Evolutionary conservation across 2,797 vertebrate genomes (phyloP).

Genomic region (Chrosomus eos): DNA sequence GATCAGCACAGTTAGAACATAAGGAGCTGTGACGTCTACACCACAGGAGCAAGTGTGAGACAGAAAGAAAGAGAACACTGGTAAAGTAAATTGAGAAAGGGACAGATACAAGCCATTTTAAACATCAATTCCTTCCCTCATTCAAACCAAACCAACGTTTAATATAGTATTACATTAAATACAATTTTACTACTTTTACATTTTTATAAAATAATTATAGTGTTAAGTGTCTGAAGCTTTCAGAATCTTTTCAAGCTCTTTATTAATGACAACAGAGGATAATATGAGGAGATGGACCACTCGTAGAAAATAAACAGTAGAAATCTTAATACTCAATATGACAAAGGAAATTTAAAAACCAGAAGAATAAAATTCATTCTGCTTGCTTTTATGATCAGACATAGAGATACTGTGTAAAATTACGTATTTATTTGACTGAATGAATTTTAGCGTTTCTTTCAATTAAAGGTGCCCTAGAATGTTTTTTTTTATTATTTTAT

Average conservation of each 20-base stretch:
- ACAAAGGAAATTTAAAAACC: background rate
- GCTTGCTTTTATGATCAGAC: background rate
- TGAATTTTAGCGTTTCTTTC: background rate
- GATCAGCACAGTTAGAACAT: constrained; percentile 29
- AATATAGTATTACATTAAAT: background rate
- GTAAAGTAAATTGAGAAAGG: background rate
- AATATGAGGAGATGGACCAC: background rate
- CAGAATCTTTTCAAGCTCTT: background rate
- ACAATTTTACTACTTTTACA: background rate
- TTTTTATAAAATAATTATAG: background rate
- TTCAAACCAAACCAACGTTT: background rate
- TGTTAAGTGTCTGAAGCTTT: background rate
- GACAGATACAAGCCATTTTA: background rate
- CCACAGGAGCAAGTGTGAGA: constrained; percentile 17
- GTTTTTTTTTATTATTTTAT: too few species aligned
- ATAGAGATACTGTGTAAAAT: background rate
- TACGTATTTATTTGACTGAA: background rate
- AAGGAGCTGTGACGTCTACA: constrained; percentile 42
- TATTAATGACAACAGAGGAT: background rate
- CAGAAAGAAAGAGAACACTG: background rate
- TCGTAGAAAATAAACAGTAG: background rate
- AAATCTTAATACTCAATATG: too few species aligned
- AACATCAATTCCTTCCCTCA: background rate
- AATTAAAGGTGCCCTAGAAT: too few species aligned
- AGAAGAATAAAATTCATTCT: background rate